These are phyloP conservation scores for Kryptolebias ocellatus DNA, from an alignment of 2,797 vertebrate species.

Conservation along the genomic window DNA sequence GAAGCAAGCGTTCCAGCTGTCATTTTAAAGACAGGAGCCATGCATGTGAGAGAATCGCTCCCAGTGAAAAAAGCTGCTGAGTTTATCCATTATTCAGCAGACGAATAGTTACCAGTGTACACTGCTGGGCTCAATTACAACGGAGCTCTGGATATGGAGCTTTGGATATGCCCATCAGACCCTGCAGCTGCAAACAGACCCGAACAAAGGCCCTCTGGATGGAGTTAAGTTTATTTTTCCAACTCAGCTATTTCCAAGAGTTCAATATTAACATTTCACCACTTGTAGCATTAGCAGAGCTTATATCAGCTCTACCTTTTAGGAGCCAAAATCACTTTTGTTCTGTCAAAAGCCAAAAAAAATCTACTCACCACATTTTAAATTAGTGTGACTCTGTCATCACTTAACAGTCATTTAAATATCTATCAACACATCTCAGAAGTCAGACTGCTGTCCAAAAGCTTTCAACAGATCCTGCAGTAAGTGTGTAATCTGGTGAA, in stretches of 20 bases:
- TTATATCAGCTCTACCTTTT: not conserved
- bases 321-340: constrained; percentile 7
- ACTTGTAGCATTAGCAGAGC: not conserved
- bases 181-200: constrained; percentile 23
- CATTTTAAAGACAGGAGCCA: constrained; percentile 46
- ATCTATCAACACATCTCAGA: constrained; percentile 26
- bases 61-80: constrained; percentile 56
- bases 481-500: constrained; percentile 51
- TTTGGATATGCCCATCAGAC: constrained; percentile 27
- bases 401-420: constrained; percentile 23
- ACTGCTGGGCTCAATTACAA: constrained; percentile 58
- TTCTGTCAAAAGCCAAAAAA: constrained; percentile 13
- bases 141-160: constrained; percentile 26
- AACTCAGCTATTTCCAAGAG: constrained; percentile 10
- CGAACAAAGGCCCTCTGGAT: constrained; percentile 13
- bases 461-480: constrained; percentile 30
- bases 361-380: not conserved
- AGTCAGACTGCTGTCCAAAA: constrained; percentile 17
- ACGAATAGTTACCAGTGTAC: constrained; percentile 59
- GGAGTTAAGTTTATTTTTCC: constrained; percentile 18
- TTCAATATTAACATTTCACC: not conserved
- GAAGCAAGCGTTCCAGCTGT: constrained; percentile 57
- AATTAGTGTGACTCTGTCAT: constrained; percentile 15
- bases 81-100: constrained; percentile 68
- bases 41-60: constrained; percentile 54